Conservation (phyloP, 92 coral and sea anemone genomes). For the Phenganax marumi region DNA sequence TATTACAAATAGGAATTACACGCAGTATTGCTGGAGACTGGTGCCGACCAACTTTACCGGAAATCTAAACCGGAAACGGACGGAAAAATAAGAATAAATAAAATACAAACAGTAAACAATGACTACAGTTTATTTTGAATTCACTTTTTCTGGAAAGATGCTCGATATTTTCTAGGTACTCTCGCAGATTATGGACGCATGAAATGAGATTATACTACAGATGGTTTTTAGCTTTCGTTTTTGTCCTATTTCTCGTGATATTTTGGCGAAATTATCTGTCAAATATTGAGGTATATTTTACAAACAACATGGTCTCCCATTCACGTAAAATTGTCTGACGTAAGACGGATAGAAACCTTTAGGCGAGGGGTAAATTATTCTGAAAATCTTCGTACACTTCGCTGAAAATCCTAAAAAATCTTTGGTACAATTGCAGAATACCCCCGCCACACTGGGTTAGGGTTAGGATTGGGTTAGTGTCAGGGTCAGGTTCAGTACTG, state of each 20-base stretch:
- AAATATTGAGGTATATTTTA: background rate
- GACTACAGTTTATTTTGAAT: too few relatives aligned
- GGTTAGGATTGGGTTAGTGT: too few relatives aligned
- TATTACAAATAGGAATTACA: too few relatives aligned
- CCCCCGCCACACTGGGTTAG: background rate
- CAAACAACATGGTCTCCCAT: background rate
- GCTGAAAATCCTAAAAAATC: too few relatives aligned
- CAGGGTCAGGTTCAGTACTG: too few relatives aligned
- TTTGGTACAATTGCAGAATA: too few relatives aligned
- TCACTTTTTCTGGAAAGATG: background rate
- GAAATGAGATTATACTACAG: slow-evolving; percentile 31
- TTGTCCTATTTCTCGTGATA: background rate
- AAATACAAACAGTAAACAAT: background rate
- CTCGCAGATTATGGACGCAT: background rate
- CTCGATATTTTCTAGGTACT: background rate
- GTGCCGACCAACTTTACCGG: background rate
- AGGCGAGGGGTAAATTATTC: background rate
- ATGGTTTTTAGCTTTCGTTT: slow-evolving; percentile 27
- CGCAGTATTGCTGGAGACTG: too few relatives aligned
- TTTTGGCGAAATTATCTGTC: background rate
- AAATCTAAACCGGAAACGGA: background rate
- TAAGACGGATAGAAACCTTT: background rate
- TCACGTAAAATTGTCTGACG: too few relatives aligned
- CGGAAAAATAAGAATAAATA: background rate
- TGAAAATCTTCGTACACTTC: too few relatives aligned